These are phyloP conservation scores for Turritopsis rubra DNA, from an alignment of 30 jellyfish, hydroid and myxozoan species.

Conservation along the genomic window DNA sequence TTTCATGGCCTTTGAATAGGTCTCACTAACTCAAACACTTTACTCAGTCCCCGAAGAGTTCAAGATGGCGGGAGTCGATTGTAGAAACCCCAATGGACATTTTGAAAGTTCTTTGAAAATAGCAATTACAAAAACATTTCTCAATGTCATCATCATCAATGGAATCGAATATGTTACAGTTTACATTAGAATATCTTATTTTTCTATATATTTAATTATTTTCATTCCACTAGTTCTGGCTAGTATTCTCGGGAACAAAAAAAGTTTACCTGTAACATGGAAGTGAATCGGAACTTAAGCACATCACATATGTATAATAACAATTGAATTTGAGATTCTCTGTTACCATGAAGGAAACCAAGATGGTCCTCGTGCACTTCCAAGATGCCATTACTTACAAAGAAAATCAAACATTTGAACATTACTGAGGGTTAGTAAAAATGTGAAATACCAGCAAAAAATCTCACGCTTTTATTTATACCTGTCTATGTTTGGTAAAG, in stretches of 20 bases:
- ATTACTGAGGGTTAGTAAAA: neutral
- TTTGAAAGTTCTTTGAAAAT: neutral
- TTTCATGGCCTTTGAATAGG: too few species aligned
- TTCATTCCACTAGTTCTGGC: too few species aligned
- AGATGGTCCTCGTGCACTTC: constrained; percentile 50
- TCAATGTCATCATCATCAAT: neutral
- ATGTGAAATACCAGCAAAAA: too few species aligned
- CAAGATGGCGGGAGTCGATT: too few species aligned
- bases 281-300: constrained; percentile 32
- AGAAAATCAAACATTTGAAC: neutral
- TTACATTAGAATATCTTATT: neutral
- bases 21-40: too few species aligned
- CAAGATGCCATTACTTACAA: constrained; percentile 9
- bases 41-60: too few species aligned
- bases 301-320: constrained; percentile 56
- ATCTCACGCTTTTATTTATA: too few species aligned
- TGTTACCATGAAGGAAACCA: constrained; percentile 62
- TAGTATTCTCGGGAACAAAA: neutral
- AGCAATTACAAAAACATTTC: neutral
- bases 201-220: too few species aligned
- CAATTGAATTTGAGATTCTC: constrained; percentile 64
- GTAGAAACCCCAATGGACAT: too few species aligned
- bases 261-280: constrained; percentile 36
- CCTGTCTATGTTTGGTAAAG: constrained; percentile 55
- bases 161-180: neutral